Evolutionary conservation across 2,113 vertebrate species (phyloP).

Genomic region (Catharus bicknelli): DNA sequence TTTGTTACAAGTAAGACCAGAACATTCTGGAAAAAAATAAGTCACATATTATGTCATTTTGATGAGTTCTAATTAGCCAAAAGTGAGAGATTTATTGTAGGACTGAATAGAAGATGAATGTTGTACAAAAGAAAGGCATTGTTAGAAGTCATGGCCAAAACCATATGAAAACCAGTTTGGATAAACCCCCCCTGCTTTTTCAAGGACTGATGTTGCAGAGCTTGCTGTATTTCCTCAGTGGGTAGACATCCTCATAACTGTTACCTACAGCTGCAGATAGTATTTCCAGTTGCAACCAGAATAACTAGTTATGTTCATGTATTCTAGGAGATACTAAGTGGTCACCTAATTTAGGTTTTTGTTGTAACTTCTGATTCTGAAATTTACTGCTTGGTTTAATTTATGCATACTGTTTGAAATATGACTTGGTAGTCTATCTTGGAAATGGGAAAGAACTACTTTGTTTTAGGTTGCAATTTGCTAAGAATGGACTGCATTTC

Average conservation of each 20-base stretch:
- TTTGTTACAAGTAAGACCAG: not conserved
- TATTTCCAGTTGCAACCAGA: not conserved
- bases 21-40: slow-evolving; percentile 7
- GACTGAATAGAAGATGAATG: slow-evolving; percentile 7
- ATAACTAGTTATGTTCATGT: not conserved
- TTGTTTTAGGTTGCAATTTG: not conserved
- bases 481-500: not conserved
- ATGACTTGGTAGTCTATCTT: not conserved
- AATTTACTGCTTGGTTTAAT: not conserved
- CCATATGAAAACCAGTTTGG: not conserved
- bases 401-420: not conserved
- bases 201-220: not conserved
- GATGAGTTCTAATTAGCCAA: not conserved
- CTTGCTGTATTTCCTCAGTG: not conserved
- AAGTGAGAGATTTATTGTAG: not conserved
- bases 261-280: not conserved
- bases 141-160: slow-evolving; percentile 1
- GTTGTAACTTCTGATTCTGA: not conserved
- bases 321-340: not conserved
- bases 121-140: slow-evolving; percentile 2
- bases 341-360: not conserved
- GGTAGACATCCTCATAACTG: not conserved
- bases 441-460: not conserved
- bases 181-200: not conserved
- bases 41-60: not conserved